Conservation (phyloP, 2,113 vertebrate species). For the Platycercus adscitus region DNA sequence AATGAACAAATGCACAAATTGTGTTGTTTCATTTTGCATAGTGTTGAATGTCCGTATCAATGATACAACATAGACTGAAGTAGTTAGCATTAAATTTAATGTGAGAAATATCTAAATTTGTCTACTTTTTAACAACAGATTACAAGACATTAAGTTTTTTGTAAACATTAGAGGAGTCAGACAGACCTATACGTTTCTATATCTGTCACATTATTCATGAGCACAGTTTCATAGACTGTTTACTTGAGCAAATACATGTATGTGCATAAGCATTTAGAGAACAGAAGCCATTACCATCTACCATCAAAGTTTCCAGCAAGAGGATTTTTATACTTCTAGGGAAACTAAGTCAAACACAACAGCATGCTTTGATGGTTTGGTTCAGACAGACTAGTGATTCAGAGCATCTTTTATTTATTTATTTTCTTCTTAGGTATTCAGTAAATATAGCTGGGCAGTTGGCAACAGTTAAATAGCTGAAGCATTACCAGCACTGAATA, state of each 20-base stretch:
- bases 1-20: background rate
- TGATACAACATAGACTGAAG: background rate
- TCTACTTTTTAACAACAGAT: background rate
- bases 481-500: conserved; percentile 18
- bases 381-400: conserved; percentile 18
- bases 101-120: background rate
- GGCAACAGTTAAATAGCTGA: conserved; percentile 18
- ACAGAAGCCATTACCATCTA: background rate
- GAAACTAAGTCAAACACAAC: background rate
- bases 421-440: background rate
- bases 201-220: conserved; percentile 1
- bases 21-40: background rate
- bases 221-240: background rate
- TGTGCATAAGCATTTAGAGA: background rate
- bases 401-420: conserved; percentile 36
- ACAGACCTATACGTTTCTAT: background rate
- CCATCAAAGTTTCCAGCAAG: background rate
- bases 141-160: background rate
- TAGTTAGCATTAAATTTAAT: background rate
- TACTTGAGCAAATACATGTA: background rate
- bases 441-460: conserved; percentile 6
- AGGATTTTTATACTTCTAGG: conserved; percentile 3
- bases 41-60: background rate
- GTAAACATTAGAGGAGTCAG: background rate
- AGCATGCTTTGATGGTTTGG: background rate